Conservation (phyloP, 1,140 invertebrate species). For the Aphaenogaster ashmeadi region DNA sequence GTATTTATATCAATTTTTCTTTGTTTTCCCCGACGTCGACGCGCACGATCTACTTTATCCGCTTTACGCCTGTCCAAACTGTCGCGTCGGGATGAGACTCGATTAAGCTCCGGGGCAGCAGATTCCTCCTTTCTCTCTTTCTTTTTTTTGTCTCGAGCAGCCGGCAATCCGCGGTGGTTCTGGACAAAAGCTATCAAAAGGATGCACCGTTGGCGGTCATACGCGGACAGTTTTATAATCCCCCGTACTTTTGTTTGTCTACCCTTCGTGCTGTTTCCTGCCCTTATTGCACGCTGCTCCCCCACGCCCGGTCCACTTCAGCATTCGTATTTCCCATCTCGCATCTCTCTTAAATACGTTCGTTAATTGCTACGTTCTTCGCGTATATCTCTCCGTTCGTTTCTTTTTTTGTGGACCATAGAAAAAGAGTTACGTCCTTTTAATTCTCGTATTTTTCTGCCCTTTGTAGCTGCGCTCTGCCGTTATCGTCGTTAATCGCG, state of each 20-base stretch:
- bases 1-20: slow-evolving; percentile 52
- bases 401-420: neutral
- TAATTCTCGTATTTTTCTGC: neutral
- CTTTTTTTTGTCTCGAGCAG: slow-evolving; percentile 20
- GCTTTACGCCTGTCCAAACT: slow-evolving; percentile 59
- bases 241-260: slow-evolving; percentile 29
- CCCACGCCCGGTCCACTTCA: neutral
- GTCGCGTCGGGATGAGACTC: slow-evolving; percentile 55
- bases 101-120: slow-evolving; percentile 46
- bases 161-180: neutral
- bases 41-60: slow-evolving; percentile 52
- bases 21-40: slow-evolving; percentile 44
- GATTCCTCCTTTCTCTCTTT: slow-evolving; percentile 4
- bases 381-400: neutral
- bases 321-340: slow-evolving; percentile 16
- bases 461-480: neutral
- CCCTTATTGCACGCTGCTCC: neutral
- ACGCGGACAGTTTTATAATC: slow-evolving; percentile 56
- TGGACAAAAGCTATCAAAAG: slow-evolving; percentile 49
- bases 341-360: slow-evolving; percentile 17
- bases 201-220: slow-evolving; percentile 18
- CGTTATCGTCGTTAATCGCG: neutral
- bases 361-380: slow-evolving; percentile 28
- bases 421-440: neutral
- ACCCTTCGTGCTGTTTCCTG: slow-evolving; percentile 13